These are phyloP conservation scores for Diarsia mendica DNA, from an alignment of 2,888 invertebrate species.

Conservation along the genomic window DNA sequence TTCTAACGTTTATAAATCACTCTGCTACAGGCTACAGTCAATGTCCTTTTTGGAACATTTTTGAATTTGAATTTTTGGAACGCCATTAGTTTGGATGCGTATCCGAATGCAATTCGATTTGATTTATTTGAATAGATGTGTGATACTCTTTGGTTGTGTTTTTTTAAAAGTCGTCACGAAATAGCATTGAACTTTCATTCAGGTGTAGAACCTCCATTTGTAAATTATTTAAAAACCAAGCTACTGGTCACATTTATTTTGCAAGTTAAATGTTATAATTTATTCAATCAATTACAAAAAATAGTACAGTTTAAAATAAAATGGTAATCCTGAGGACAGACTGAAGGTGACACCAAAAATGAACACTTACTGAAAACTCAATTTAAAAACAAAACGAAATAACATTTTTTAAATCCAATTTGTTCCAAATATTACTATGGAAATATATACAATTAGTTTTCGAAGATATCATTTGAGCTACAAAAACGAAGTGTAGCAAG, in stretches of 20 bases:
- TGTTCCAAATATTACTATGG: constrained; percentile 65
- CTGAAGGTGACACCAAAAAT: constrained; percentile 31
- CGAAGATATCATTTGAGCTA: constrained; percentile 58
- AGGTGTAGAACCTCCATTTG: not conserved
- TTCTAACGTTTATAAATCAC: constrained; percentile 66
- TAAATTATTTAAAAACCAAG: not conserved
- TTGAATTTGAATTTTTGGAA: constrained; percentile 56
- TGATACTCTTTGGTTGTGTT: constrained; percentile 20
- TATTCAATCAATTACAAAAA: constrained; percentile 9
- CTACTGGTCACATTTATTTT: not conserved
- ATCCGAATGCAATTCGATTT: constrained; percentile 51
- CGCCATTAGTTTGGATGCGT: constrained; percentile 32
- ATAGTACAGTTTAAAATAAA: constrained; percentile 5
- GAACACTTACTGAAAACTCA: constrained; percentile 39
- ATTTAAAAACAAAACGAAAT: constrained; percentile 42
- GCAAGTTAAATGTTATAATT: not conserved
- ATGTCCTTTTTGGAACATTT: constrained; percentile 55
- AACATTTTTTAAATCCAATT: constrained; percentile 44
- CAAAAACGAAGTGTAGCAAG: constrained; percentile 41
- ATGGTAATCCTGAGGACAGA: constrained; percentile 6
- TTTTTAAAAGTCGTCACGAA: not conserved
- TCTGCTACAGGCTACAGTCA: constrained; percentile 38
- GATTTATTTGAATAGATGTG: constrained; percentile 37
- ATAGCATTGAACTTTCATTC: too few relatives aligned
- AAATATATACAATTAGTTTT: constrained; percentile 69